Evolutionary conservation across 2,797 vertebrate genomes (phyloP).

Genomic region (Salarias fasciatus): DNA sequence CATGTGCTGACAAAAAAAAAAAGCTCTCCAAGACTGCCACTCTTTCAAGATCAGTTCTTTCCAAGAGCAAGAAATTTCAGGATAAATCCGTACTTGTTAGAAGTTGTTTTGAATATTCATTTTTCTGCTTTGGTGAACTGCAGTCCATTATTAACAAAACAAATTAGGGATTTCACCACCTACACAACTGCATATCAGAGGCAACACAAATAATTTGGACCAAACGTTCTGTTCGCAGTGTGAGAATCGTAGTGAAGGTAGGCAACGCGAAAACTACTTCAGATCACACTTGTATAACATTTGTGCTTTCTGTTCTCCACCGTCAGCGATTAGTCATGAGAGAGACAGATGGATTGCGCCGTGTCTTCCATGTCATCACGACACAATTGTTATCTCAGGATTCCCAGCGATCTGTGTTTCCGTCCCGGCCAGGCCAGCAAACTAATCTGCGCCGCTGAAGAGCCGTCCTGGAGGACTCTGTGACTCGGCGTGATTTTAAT

Average conservation of each 20-base stretch:
- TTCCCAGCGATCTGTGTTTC: slow-evolving; percentile 10
- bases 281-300: slow-evolving; percentile 57
- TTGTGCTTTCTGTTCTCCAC: slow-evolving; percentile 31
- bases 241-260: slow-evolving; percentile 61
- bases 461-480: too few relatives aligned
- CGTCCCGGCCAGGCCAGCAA: too few relatives aligned
- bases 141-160: slow-evolving; percentile 61
- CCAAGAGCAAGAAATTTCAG: slow-evolving; percentile 22
- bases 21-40: not conserved
- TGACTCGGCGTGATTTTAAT: too few relatives aligned
- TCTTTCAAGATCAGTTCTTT: slow-evolving; percentile 19
- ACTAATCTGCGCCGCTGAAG: too few relatives aligned
- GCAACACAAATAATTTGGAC: slow-evolving; percentile 61
- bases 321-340: slow-evolving; percentile 53
- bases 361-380: slow-evolving; percentile 41
- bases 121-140: slow-evolving; percentile 32
- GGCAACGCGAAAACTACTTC: slow-evolving; percentile 41
- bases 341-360: slow-evolving; percentile 39
- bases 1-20: slow-evolving; percentile 21
- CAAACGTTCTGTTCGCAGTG: slow-evolving; percentile 60
- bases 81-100: slow-evolving; percentile 24
- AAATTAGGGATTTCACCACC: slow-evolving; percentile 60
- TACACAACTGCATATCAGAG: slow-evolving; percentile 60
- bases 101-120: slow-evolving; percentile 15
- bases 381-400: slow-evolving; percentile 27